Percentiles rank a stretch among this genome's conserved stretches.
Conservation (phyloP, 2,113 vertebrate species). For the Chaetops frenatus region DNA sequence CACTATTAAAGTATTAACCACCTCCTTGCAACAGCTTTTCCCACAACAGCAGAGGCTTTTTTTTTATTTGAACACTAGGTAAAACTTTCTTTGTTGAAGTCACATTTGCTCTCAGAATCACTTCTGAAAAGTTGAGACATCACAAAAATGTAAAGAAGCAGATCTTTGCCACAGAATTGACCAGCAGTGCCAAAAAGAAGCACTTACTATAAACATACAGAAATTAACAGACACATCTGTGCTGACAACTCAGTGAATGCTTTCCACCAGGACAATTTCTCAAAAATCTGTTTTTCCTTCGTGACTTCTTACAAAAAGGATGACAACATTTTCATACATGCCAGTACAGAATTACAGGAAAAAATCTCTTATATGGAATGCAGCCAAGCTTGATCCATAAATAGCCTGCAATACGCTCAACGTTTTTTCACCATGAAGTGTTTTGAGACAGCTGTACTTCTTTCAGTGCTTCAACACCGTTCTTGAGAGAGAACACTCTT, state of each 20-base stretch:
- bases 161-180: not conserved
- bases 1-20: not conserved
- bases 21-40: not conserved
- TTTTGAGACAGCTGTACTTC: not conserved
- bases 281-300: not conserved
- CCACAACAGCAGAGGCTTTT: not conserved
- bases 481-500: not conserved
- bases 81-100: not conserved
- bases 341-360: not conserved
- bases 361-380: not conserved
- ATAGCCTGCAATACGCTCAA: not conserved
- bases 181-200: not conserved
- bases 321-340: not conserved
- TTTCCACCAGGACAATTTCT: not conserved
- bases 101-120: not conserved
- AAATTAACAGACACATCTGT: not conserved
- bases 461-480: not conserved
- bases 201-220: not conserved
- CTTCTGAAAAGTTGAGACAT: not conserved
- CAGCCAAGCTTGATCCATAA: not conserved
- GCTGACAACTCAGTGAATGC: not conserved
- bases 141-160: not conserved
- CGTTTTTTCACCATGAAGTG: not conserved
- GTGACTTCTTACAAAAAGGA: not conserved
- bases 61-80: not conserved